Base-by-base conservation (phyloP, 1,140 invertebrate genomes). In the Globodera ellingtonae region DNA sequence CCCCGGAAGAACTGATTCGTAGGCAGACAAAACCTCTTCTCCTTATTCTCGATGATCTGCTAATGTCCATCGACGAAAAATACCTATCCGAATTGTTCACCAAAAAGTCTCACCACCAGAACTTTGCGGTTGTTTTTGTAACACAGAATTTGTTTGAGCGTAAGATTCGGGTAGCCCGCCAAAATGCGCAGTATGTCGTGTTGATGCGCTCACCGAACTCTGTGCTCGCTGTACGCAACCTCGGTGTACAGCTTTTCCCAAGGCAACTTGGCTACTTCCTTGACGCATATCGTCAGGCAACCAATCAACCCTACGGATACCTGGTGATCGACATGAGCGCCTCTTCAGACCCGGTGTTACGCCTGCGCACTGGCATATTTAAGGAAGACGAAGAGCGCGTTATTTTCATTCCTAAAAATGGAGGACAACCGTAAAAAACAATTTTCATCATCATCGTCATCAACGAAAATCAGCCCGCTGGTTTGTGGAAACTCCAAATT, bases 171-270 rank as follows among this genome's bases (percentile, higher is more conserved):
- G 74, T 75, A 6, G 74, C 74, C 6, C n/a, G 74, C 6, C 52
- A 75, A 35, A 77, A 77, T 71, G 67, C 59, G 9, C 75, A 77
- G 72, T 77, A 77, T 46, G 35, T 77, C 35, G 67, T 77, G 8
- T 67, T 77, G 6, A 77, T 77, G 75, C 75, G 75, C 10, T n/a
- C 75, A 13, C 75, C 75, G 24, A 77, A 77, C 44, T 65, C 75
- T 21, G 75, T 62, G 4, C 67, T 77, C 2, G 47, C 35, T 74
- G 44, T 77, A 4, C 6, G 75, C 8, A 77, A 65, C 21, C 24
- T 77, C 10, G 75, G 75, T 9, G 67, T 65, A 66, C 75, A 77
- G 72, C 13, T 77, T 35, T 77, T 77, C 72, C 75, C 75, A 24
- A 24, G 24, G 24, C 24, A 24, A 24, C 24, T 24, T 1, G 24